Evolutionary conservation across 2,113 vertebrate species (phyloP), one percentile per base, ranked within the genome.

Genomic region (Chaetodon auriga): DNA sequence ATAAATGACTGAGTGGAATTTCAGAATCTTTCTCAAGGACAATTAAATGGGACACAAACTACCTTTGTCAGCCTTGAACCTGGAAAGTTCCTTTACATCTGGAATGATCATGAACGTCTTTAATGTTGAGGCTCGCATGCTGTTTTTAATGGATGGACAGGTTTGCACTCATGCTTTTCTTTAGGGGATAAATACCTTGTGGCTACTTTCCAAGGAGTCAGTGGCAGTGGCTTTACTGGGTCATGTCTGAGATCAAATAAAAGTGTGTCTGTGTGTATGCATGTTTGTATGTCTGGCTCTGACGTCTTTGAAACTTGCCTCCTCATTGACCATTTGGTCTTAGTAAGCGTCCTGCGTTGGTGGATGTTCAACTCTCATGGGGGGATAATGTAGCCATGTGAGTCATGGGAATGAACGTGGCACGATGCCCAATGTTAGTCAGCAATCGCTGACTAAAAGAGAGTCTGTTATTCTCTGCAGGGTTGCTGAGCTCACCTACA

Each of bases 401-500:
- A 88, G 83, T 93, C 81, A 89, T 64, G 16, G 54, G 62, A 74
- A 60, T 12, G 2, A 51, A 75, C 16, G 0, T 68, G 62, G 7
- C 48, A 60, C 14, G 62, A 71, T 83, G 25, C 41, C 69, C 58
- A 48, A 23, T 65, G n/a, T 82, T 78, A 84, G 81, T 89, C 68
- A 84, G 85, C 78, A 87, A 45, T 41, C 21, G 43, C 11, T 49
- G 53, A 80, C 69, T 80, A 68, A 64, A 81, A 54, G 11, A 51
- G 6, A 70, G 53, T 60, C 25, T 63, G 53, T 71, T 68, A 46
- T n/a, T 61, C 36, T 79, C 69, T 68, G 63, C 53, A 66, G 76
- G 68, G 49, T 69, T 85, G 77, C 72, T 90, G 60, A 77, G 46
- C 53, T 88, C 49, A 84, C 80, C 49, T 63, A 66, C 84, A 77